Evolutionary conservation across 2,113 vertebrate species (phyloP).

Genomic region (Emydura subglobosa): DNA sequence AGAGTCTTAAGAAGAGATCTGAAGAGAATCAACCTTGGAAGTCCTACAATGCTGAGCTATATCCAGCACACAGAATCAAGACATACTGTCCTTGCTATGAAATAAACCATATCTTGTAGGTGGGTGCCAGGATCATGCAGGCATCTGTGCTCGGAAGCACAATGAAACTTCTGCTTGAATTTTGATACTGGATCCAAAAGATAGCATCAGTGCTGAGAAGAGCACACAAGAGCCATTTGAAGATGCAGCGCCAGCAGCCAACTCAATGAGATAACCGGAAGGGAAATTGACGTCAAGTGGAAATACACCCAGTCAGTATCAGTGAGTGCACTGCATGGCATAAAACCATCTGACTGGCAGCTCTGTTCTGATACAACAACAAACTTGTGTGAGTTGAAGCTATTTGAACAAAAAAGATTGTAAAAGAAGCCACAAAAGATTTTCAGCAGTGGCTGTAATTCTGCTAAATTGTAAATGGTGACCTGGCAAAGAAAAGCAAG

Average conservation of each 20-base stretch:
- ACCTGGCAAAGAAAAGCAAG: accelerated
- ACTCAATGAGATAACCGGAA: slow-evolving; percentile 53
- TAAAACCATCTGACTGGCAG: neutral
- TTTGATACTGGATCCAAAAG: slow-evolving; percentile 36
- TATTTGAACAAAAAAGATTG: neutral
- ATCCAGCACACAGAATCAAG: neutral
- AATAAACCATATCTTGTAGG: neutral
- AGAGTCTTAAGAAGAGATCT: neutral
- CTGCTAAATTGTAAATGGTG: neutral
- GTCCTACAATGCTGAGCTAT: neutral
- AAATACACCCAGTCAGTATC: slow-evolving; percentile 49
- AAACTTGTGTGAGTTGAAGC: neutral
- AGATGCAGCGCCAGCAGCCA: slow-evolving; percentile 58
- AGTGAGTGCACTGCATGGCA: slow-evolving; percentile 14
- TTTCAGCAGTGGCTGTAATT: slow-evolving; percentile 2
- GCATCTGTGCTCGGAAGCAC: slow-evolving; percentile 32
- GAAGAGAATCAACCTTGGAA: neutral
- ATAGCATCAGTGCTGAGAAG: slow-evolving; percentile 53
- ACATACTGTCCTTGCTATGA: neutral
- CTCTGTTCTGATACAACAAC: neutral
- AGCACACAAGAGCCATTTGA: slow-evolving; percentile 39
- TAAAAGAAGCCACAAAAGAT: neutral
- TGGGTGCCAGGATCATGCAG: slow-evolving; percentile 1
- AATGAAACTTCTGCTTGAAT: slow-evolving; percentile 51
- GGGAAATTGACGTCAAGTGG: slow-evolving; percentile 51